Evolutionary conservation across 2,888 invertebrate genomes (phyloP), one percentile per base, ranked within the genome.

Genomic region (Coelinius sp.): DNA sequence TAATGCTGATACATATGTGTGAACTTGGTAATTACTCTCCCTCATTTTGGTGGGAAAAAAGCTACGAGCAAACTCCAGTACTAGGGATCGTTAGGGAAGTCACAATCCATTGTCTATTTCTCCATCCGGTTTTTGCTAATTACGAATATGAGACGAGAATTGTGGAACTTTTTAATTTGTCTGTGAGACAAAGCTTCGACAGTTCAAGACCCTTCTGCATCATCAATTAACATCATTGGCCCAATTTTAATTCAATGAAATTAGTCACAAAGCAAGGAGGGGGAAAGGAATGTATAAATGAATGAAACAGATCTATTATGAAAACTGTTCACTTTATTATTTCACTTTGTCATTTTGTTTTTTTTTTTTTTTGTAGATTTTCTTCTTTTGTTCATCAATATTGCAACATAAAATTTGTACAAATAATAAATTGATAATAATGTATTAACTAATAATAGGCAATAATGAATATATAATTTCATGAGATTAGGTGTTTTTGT

Each of bases 341-440:
- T n/a, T 86, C 85, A 86, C 85, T 83, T 59, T n/a, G n/a, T n/a
- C n/a, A n/a, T n/a, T n/a, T n/a, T n/a, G n/a, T 44, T 71, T 7
- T 68, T 86, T 83, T 59, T 52, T 71, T 14, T 73, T 70, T 24
- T 31, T 35, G 59, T 59, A 35, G 59, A 10, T 59, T 59, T 59
- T 68, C 63, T 73, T 67, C 73, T 73, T 75, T 64, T 70, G 75
- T 74, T 73, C 66, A 73, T 77, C 85, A 80, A 84, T 86, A 87
- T 86, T 86, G 87, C 86, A 87, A 86, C 86, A 84, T 86, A 86
- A 86, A 86, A 86, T 86, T 87, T 86, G 86, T 86, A 86, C 84
- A 84, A 83, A 82, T 84, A 82, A 83, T 84, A 82, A 82, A 82
- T 79, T 79, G 74, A 71, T 67, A 68, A 73, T 70, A 73, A 73